Base-by-base conservation (phyloP, 2,113 vertebrate genomes). In the Chascanopsetta lugubris region DNA sequence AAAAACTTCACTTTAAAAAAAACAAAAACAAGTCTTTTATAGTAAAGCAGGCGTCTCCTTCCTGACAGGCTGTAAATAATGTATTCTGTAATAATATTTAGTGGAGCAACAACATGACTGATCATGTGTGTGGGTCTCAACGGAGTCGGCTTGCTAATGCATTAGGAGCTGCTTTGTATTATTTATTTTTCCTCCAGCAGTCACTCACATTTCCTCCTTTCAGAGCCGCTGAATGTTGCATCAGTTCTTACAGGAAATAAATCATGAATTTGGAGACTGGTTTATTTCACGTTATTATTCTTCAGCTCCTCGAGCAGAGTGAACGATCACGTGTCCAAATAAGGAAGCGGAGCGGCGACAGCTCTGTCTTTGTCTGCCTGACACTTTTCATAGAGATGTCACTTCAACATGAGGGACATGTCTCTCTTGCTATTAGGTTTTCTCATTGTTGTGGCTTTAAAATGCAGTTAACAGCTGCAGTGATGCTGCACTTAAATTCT, bases 211-310 rank as follows among this genome's bases (percentile, higher is more conserved):
- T 72, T 26, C 3, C 34, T 13, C 9, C 8, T 42, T 18, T 42
- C 15, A 17, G 53, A 34, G 30, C 32, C 38, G 29, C 7, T 72
- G 48, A 51, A 27, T 34, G 25, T 43, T 55, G 11, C 43, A 34
- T 60, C 9, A 38, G 7, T 18, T 30, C 26, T 26, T 30, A 6
- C 18, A 26, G 13, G 9, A 34, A 13, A 43, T 27, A 10, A 26
- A 45, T 36, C 6, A 21, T 5, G 15, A 8, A 32, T 72, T 9
- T 59, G 11, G 42, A 2, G 13, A 15, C 22, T 21, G 27, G 27
- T 51, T 51, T 29, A 46, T 65, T 53, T 24, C 46, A 38, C 20
- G 6, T 13, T 29, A 46, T 65, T 53, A 30, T 38, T 29, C 20
- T 6, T 13, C 2, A 36, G n/a, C 34, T 8, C 24, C 45, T 6